Evolutionary conservation across 2,113 vertebrate genomes (phyloP), one percentile per base, ranked within the genome.

Genomic region (Lampris megalopsis): DNA sequence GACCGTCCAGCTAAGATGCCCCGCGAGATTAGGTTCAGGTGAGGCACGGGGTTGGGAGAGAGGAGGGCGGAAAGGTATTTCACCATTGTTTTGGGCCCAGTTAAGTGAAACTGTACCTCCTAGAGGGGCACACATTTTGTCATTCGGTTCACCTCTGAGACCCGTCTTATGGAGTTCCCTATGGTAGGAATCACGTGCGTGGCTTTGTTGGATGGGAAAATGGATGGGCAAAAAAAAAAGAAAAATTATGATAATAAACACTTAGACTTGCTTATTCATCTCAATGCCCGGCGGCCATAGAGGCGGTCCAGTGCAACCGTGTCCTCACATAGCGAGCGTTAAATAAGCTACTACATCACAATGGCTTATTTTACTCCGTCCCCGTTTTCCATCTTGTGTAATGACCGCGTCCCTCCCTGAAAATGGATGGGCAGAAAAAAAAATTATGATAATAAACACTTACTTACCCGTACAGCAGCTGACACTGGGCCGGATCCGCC

Each of bases 21-120:
- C 80, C 7, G 37, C 49, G 77, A 91, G 90, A 94, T 92, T 92
- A 88, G 83, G 62, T 71, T 89, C 88, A 91, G 89, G 80, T 89
- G 84, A 86, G 86, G 73, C 82, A 36, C 42, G 45, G 77, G 61
- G 75, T 79, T 71, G 49, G 75, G 73, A 40, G 45, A 48, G 73
- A 78, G 68, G 24, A 54, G 50, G 69, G 76, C 64, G 63, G 66
- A 62, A 86, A 9, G 24, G 54, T 49, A 68, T 68, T 67, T 66
- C 49, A 48, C 66, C 69, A 82, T 78, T 88, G 73, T 87, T 83
- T 75, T 41, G 38, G 47, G 61, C 63, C 49, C 24, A 41, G 36
- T 70, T 40, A 42, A 38, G 54, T 59, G 47, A 71, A 54, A 54
- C 58, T 42, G 36, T 10, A 66, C 11, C 71, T 43, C 42, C 65